Evolutionary conservation across 2,888 invertebrate genomes (phyloP).

Genomic region (Xestia c-nigrum): DNA sequence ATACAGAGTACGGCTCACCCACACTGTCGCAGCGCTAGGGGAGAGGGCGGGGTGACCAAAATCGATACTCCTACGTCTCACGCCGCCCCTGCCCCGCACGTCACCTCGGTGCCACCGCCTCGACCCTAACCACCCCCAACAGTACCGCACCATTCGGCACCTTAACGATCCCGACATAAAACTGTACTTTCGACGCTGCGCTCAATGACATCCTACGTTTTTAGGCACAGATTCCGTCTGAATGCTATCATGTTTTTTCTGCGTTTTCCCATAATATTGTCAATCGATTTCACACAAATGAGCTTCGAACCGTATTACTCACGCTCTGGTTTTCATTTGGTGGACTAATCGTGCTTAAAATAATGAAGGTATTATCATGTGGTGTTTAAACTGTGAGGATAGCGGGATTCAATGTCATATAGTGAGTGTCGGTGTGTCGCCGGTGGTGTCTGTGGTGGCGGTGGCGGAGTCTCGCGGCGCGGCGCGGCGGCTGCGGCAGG

Average conservation of each 20-base stretch:
- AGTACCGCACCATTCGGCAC: slow-evolving; percentile 85
- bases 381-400: slow-evolving; percentile 33
- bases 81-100: slow-evolving; percentile 81
- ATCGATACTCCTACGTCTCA: slow-evolving; percentile 89
- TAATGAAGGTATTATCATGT: slow-evolving; percentile 22
- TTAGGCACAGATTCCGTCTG: slow-evolving; percentile 61
- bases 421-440: slow-evolving; percentile 73
- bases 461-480: slow-evolving; percentile 54
- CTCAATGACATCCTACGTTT: slow-evolving; percentile 68
- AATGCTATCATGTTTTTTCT: slow-evolving; percentile 75
- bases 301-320: slow-evolving; percentile 38
- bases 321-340: slow-evolving; percentile 29
- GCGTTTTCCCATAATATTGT: slow-evolving; percentile 68
- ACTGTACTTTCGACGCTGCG: slow-evolving; percentile 76
- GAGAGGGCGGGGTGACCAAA: slow-evolving; percentile 88
- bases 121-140: slow-evolving; percentile 89
- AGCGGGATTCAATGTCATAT: slow-evolving; percentile 71
- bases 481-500: slow-evolving; percentile 77
- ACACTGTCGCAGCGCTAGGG: slow-evolving; percentile 87
- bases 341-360: slow-evolving; percentile 29
- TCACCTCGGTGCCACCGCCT: slow-evolving; percentile 78
- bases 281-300: slow-evolving; percentile 64
- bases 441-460: slow-evolving; percentile 48
- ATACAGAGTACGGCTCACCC: slow-evolving; percentile 85
- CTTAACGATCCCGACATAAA: slow-evolving; percentile 84